Percentiles rank a stretch among this genome's conserved stretches.
Conservation (phyloP, 2,113 vertebrate genomes). For the Abramis brama region DNA sequence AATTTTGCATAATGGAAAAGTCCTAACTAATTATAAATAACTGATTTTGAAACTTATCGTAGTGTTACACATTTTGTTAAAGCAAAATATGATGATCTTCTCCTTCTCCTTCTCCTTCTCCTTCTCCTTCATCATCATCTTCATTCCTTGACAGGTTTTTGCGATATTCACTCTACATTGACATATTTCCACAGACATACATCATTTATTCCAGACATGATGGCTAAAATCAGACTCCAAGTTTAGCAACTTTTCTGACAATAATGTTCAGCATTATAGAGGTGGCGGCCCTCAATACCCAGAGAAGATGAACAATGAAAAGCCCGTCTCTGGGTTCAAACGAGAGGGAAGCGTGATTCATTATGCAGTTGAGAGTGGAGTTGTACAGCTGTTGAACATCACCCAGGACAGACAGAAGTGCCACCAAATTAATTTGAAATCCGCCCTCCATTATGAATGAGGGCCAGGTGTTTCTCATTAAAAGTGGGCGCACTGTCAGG, state of each 20-base stretch:
- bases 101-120: too few species aligned
- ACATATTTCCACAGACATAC: not conserved
- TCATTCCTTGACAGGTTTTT: not conserved
- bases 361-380: conserved; percentile 69
- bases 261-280: not conserved
- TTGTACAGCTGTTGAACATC: conserved; percentile 75
- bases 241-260: not conserved
- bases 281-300: conserved; percentile 30
- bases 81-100: too few species aligned
- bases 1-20: not conserved
- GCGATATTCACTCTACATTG: not conserved
- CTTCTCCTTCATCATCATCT: too few species aligned
- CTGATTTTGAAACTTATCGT: too few species aligned
- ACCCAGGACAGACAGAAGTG: conserved; percentile 67
- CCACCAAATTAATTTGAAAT: conserved; percentile 75
- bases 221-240: not conserved
- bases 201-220: not conserved
- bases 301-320: conserved; percentile 59
- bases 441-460: conserved; percentile 77
- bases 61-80: too few species aligned
- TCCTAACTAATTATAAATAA: not conserved
- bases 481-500: conserved; percentile 62
- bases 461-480: conserved; percentile 78
- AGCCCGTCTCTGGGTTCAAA: conserved; percentile 57
- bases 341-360: conserved; percentile 67